A percentile compares a stretch with the other conserved stretches of the same genome.
Evolutionary conservation across 53 echinoderm and acorn worm species (phyloP).

Genomic region (Paelopatides confundens): DNA sequence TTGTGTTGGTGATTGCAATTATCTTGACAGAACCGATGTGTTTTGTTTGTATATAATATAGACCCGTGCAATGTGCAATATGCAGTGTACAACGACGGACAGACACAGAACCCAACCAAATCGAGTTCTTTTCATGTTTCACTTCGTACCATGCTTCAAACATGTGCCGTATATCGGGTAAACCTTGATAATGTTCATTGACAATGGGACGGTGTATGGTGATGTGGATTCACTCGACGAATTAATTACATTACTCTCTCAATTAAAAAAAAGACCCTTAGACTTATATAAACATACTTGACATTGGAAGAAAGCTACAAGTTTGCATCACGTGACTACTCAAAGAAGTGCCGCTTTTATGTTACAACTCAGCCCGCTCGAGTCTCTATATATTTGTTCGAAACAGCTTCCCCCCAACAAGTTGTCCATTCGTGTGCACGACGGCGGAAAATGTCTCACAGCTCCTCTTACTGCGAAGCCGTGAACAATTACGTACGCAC

Average conservation of each 20-base stretch:
- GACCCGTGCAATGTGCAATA: neutral
- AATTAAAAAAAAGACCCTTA: conserved; percentile 12
- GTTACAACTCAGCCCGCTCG: conserved; percentile 1
- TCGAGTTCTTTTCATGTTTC: neutral
- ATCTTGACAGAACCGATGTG: neutral
- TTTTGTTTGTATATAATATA: neutral
- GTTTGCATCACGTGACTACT: neutral
- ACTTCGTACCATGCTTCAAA: neutral
- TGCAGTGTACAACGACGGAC: neutral
- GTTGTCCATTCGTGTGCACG: conserved; percentile 24
- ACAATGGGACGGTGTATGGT: neutral
- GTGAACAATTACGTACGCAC: conserved; percentile 38
- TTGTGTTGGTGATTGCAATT: neutral
- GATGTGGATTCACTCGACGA: neutral
- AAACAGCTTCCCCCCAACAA: conserved; percentile 25
- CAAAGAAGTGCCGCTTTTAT: conserved; percentile 28
- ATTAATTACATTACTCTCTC: conserved; percentile 25
- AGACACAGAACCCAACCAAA: neutral
- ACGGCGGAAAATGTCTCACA: conserved; percentile 19
- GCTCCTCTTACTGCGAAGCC: conserved; percentile 31
- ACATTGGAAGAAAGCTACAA: conserved; percentile 7
- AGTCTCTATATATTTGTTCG: neutral
- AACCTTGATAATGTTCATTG: conserved; percentile 26
- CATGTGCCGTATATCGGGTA: neutral
- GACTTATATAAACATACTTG: conserved; percentile 38